These are phyloP conservation scores for Pheosia tremula DNA, from an alignment of 2,888 invertebrate genomes.

Conservation along the genomic window DNA sequence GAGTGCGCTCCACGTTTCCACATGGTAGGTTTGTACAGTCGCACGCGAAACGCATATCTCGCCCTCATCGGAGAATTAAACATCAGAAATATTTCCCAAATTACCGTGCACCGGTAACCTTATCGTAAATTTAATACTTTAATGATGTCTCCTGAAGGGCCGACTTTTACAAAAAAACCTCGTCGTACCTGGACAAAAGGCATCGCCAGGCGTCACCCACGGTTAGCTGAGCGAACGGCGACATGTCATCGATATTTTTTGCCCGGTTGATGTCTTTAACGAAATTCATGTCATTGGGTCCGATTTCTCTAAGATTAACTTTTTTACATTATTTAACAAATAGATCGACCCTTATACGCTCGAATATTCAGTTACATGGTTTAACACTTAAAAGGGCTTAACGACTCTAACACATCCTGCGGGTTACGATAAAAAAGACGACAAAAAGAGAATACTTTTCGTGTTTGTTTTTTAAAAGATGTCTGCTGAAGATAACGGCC, in stretches of 20 bases:
- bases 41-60: conserved; percentile 12
- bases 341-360: conserved; percentile 82
- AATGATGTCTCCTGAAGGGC: conserved; percentile 70
- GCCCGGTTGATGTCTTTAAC: conserved; percentile 79
- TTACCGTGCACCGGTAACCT: conserved; percentile 56
- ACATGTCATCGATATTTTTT: conserved; percentile 81
- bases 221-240: conserved; percentile 61
- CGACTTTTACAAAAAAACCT: conserved; percentile 66
- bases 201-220: conserved; percentile 64
- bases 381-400: conserved; percentile 85
- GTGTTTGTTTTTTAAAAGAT: conserved; percentile 85
- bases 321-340: conserved; percentile 83
- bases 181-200: conserved; percentile 62
- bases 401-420: conserved; percentile 85
- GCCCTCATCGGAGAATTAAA: conserved; percentile 27
- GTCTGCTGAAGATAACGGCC: conserved; percentile 80
- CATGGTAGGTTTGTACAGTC: neutral
- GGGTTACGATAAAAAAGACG: conserved; percentile 83
- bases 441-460: conserved; percentile 81
- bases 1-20: neutral
- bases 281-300: conserved; percentile 82
- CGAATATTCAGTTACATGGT: conserved; percentile 85
- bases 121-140: conserved; percentile 81
- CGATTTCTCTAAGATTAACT: conserved; percentile 82
- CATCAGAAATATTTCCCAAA: conserved; percentile 45